These are phyloP conservation scores for Lepidurus packardi DNA, from an alignment of 1,140 invertebrate genomes.

Conservation along the genomic window DNA sequence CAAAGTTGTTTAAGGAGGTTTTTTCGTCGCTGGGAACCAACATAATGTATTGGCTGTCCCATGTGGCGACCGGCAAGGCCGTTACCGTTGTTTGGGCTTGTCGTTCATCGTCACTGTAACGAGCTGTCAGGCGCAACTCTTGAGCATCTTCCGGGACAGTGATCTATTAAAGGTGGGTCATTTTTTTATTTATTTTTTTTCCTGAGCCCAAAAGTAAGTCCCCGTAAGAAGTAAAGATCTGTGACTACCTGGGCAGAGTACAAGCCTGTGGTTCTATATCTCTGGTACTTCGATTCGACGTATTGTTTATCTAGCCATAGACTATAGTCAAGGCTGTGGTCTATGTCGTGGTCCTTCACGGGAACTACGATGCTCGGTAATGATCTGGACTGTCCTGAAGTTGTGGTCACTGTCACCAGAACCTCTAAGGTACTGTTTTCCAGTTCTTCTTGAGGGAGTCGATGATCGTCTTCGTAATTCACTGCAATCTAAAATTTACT, in stretches of 20 bases:
- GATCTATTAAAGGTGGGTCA: constrained; percentile 34
- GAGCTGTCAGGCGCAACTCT: constrained; percentile 41
- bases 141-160: constrained; percentile 42
- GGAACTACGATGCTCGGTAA: background rate
- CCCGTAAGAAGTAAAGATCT: background rate
- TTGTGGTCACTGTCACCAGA: background rate
- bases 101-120: constrained; percentile 41
- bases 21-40: constrained; percentile 44
- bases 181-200: too few species aligned
- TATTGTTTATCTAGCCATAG: background rate
- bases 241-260: background rate
- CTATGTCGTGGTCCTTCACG: background rate
- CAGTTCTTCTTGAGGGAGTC: background rate
- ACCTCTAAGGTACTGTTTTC: background rate
- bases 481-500: background rate
- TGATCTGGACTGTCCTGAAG: background rate
- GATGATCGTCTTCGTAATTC: background rate
- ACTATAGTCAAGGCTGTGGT: background rate
- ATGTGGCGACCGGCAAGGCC: constrained; percentile 41
- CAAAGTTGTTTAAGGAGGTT: constrained; percentile 46
- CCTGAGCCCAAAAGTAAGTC: background rate
- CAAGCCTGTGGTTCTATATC: background rate
- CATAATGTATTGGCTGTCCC: constrained; percentile 42
- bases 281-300: background rate
- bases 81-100: constrained; percentile 39